Conservation (phyloP, 2,113 vertebrate genomes). For the Capreolus pygargus region DNA sequence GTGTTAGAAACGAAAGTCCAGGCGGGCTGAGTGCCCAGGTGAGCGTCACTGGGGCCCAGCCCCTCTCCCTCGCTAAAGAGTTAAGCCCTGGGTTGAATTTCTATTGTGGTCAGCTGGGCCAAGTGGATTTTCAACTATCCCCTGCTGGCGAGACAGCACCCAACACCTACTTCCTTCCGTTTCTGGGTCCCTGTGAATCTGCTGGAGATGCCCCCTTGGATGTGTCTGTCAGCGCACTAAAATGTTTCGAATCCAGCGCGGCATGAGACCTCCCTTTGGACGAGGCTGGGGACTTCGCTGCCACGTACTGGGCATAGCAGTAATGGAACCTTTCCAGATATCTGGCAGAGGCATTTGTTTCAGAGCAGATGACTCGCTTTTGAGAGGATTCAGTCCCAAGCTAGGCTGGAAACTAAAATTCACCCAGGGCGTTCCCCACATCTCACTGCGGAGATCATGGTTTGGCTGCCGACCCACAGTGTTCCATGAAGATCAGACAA, state of each 20-base stretch:
- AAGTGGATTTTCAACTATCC: not conserved
- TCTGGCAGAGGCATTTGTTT: constrained; percentile 24
- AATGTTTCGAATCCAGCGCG: not conserved
- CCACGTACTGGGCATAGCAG: not conserved
- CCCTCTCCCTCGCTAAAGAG: not conserved
- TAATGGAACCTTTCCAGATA: not conserved
- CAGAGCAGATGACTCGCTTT: not conserved
- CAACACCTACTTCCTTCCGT: not conserved
- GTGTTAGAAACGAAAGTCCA: not conserved
- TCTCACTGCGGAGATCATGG: not conserved
- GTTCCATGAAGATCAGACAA: not conserved
- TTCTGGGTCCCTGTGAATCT: not conserved
- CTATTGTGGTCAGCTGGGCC: not conserved
- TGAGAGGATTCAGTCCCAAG: not conserved
- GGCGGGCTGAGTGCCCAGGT: not conserved
- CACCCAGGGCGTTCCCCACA: not conserved
- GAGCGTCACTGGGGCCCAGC: not conserved
- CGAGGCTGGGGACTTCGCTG: not conserved
- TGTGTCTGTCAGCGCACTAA: not conserved
- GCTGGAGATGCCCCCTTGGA: not conserved
- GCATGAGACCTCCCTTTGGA: not conserved
- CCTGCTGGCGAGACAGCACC: not conserved
- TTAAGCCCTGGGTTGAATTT: not conserved
- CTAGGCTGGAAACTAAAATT: not conserved
- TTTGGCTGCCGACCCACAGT: not conserved